Conservation (phyloP, 2,797 vertebrate genomes). For the Phoeniculus purpureus region DNA sequence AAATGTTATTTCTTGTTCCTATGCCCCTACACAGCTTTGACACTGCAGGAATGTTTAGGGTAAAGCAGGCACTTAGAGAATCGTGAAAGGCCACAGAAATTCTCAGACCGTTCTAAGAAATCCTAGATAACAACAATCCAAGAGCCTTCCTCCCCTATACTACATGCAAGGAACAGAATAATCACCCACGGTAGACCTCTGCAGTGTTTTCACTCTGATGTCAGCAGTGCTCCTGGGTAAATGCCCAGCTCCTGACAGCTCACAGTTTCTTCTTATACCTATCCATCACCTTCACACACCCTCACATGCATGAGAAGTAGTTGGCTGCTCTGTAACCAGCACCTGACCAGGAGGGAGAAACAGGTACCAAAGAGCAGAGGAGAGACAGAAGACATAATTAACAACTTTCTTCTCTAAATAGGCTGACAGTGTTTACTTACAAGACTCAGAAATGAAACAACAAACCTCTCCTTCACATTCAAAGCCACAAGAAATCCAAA, state of each 20-base stretch:
- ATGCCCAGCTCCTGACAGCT: background rate
- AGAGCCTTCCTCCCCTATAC: background rate
- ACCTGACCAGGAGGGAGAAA: background rate
- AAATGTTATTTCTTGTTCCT: background rate
- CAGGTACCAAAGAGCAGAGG: background rate
- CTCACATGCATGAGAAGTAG: background rate
- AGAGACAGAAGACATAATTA: conserved; percentile 9
- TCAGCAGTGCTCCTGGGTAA: background rate
- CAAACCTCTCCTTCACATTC: conserved; percentile 29
- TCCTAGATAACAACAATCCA: background rate
- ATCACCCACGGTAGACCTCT: background rate
- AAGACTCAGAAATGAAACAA: background rate
- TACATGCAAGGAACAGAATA: background rate
- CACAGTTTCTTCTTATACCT: background rate
- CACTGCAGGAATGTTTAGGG: background rate
- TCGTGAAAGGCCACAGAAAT: background rate
- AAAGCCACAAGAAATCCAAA: background rate
- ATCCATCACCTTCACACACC: background rate
- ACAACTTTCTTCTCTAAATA: background rate
- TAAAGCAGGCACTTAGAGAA: background rate
- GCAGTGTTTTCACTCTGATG: background rate
- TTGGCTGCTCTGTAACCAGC: conserved; percentile 31
- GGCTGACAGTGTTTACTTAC: background rate
- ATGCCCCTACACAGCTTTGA: background rate
- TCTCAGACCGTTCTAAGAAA: background rate